Conservation (phyloP, 2,797 vertebrate genomes). For the Eptatretus atami region DNA sequence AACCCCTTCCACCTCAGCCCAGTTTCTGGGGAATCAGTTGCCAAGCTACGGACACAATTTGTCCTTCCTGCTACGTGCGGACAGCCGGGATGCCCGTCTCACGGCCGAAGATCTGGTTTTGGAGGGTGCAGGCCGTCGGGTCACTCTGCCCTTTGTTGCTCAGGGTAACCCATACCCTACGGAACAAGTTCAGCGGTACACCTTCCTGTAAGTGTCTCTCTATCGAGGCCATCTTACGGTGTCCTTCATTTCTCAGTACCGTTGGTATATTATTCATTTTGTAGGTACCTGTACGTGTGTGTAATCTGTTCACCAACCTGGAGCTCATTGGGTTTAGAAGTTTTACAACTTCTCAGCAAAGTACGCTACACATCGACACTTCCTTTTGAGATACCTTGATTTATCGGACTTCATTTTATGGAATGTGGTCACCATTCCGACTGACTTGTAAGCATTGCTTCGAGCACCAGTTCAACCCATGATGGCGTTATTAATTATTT, state of each 20-base stretch:
- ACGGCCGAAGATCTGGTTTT: conserved; percentile 71
- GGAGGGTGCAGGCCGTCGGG: conserved; percentile 39
- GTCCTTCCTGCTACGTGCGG: conserved; percentile 46
- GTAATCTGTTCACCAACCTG: no score
- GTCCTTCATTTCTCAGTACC: not conserved
- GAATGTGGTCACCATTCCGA: no score
- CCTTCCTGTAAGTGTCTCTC: conserved; percentile 33
- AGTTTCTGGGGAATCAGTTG: conserved; percentile 54
- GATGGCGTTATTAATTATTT: not conserved
- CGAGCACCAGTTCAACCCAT: no score
- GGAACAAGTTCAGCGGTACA: conserved; percentile 31
- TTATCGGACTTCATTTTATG: no score
- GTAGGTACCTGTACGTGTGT: no score
- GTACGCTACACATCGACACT: no score
- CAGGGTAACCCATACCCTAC: conserved; percentile 74
- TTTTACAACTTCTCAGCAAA: no score
- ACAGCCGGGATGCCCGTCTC: conserved; percentile 45
- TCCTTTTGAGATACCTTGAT: no score
- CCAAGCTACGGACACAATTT: conserved; percentile 78
- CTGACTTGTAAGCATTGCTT: no score
- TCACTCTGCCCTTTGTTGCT: conserved; percentile 58
- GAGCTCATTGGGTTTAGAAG: no score
- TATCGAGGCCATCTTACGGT: not conserved
- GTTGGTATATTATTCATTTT: no score
- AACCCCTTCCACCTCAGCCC: conserved; percentile 19